Percentiles rank a stretch among this genome's conserved stretches.
Conservation (phyloP, 2,888 invertebrate species). For the Pedicia rivosa region DNA sequence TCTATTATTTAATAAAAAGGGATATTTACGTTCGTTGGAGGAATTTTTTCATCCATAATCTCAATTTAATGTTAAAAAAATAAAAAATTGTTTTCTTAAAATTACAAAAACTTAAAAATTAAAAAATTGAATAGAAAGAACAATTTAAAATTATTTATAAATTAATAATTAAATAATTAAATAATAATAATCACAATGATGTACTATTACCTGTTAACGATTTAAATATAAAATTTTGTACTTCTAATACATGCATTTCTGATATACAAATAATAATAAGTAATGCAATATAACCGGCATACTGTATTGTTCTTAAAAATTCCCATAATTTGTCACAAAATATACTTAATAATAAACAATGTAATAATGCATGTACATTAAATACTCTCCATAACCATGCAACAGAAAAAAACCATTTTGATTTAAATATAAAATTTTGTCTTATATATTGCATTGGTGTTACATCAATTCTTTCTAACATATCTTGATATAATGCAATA, state of each 20-base stretch:
- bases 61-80: no score
- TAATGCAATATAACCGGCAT: constrained; percentile 51
- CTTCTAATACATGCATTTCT: constrained; percentile 52
- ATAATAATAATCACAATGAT: constrained; percentile 24
- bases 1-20: no score
- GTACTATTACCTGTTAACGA: constrained; percentile 29
- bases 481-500: constrained; percentile 60
- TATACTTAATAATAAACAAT: constrained; percentile 55
- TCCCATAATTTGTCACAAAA: constrained; percentile 72
- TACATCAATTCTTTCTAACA: constrained; percentile 47
- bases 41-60: no score
- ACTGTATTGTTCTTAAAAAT: constrained; percentile 53
- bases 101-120: no score
- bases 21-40: no score
- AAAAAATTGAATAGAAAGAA: no score
- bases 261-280: constrained; percentile 49
- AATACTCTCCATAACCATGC: constrained; percentile 61
- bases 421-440: constrained; percentile 46
- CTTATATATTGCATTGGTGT: constrained; percentile 35
- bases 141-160: no score
- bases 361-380: constrained; percentile 63
- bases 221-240: constrained; percentile 37
- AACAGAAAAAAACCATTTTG: constrained; percentile 56
- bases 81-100: no score
- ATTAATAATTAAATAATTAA: no score